phyloP scores from a whole-genome alignment of 2,888 invertebrate genomes.

The Drosophila merina region DNA sequence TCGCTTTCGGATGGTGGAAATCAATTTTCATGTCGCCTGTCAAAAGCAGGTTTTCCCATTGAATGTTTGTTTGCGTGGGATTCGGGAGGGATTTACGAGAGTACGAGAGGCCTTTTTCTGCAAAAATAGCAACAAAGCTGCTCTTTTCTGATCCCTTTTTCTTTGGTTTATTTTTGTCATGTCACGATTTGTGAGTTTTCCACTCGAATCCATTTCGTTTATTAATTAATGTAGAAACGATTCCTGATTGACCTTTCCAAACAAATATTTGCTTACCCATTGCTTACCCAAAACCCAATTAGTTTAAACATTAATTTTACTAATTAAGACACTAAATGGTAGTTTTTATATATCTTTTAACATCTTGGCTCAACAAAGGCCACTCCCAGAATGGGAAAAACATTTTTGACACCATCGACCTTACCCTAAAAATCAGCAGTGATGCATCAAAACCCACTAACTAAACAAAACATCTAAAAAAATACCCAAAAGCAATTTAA shows the following conservation, averaged over 20 bases:
- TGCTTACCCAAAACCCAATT: constrained; percentile 28
- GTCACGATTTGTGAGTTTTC: constrained; percentile 74
- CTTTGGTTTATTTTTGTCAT: constrained; percentile 46
- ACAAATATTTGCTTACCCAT: neutral
- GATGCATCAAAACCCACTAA: constrained; percentile 27
- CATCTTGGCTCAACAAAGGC: constrained; percentile 17
- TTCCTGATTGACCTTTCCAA: constrained; percentile 7
- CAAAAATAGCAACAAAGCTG: constrained; percentile 59
- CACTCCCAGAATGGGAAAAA: constrained; percentile 10
- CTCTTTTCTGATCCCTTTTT: constrained; percentile 27
- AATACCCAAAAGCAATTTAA: constrained; percentile 17
- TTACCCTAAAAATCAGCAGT: constrained; percentile 31
- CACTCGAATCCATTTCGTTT: constrained; percentile 60
- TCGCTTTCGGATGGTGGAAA: constrained; percentile 46
- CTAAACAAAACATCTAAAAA: constrained; percentile 23
- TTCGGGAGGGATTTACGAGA: neutral
- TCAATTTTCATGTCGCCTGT: constrained; percentile 72
- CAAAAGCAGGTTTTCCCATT: constrained; percentile 60
- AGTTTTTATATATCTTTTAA: constrained; percentile 17
- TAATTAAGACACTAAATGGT: constrained; percentile 37
- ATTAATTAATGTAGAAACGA: constrained; percentile 55
- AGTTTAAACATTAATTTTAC: constrained; percentile 31
- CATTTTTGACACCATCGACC: constrained; percentile 36
- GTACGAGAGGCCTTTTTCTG: constrained; percentile 29
- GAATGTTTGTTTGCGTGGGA: constrained; percentile 22